Conservation (phyloP, 2,113 vertebrate species). For the Ifrita kowaldi region DNA sequence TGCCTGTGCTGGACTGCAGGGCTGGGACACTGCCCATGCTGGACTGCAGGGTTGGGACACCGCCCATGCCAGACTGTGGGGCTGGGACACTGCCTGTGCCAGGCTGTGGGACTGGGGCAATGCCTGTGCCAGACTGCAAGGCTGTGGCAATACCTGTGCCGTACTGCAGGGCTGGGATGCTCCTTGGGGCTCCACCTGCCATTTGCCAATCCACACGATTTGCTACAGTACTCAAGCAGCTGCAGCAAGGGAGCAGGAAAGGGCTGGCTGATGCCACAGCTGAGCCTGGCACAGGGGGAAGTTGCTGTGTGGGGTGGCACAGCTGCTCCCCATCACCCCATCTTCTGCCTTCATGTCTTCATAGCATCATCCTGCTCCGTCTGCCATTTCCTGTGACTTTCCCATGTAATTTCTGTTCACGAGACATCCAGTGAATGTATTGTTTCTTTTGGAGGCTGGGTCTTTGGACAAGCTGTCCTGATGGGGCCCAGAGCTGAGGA, state of each 20-base stretch:
- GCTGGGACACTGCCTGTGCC: background rate
- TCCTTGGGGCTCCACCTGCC: background rate
- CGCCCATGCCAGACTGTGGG: background rate
- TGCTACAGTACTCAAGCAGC: accelerated
- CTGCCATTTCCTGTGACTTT: background rate
- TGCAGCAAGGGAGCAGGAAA: background rate
- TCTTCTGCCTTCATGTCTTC: background rate
- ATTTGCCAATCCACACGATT: accelerated
- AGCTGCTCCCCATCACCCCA: background rate
- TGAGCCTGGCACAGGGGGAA: background rate
- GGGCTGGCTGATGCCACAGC: background rate
- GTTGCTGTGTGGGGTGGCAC: accelerated
- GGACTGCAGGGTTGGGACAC: background rate
- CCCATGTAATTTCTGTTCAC: background rate
- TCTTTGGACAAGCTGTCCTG: background rate
- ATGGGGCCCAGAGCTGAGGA: background rate
- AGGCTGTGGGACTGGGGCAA: background rate
- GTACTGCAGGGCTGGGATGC: background rate
- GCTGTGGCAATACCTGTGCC: background rate
- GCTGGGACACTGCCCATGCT: background rate
- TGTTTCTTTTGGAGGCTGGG: background rate
- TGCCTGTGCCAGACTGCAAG: background rate
- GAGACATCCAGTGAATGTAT: background rate
- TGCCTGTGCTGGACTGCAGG: background rate
- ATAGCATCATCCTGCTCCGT: background rate